A percentile compares a stretch with the other conserved stretches of the same genome.
Evolutionary conservation across 2,113 vertebrate species (phyloP).

Genomic region (Rhabdomys dilectus): DNA sequence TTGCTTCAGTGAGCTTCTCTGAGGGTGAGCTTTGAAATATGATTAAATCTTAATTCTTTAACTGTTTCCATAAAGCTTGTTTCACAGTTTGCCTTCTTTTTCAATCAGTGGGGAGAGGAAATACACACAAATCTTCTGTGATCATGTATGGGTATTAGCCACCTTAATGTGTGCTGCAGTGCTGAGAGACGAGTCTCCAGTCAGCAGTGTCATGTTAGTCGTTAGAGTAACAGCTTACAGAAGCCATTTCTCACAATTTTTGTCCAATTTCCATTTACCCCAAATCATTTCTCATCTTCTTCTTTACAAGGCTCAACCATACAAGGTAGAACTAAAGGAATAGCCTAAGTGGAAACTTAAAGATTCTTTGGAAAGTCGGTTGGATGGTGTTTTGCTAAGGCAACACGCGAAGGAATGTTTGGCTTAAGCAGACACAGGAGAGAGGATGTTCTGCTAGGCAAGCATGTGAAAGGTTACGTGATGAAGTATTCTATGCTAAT

Average conservation of each 20-base stretch:
- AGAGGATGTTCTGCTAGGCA: too few species aligned
- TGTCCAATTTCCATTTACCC: not conserved
- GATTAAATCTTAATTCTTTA: slow-evolving; percentile 80
- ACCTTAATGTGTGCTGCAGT: not conserved
- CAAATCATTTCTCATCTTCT: not conserved
- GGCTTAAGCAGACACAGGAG: too few species aligned
- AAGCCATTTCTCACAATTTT: not conserved
- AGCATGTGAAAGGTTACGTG: too few species aligned
- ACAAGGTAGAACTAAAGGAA: not conserved
- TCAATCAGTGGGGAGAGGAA: slow-evolving; percentile 20
- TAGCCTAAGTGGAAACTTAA: not conserved
- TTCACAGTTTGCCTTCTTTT: slow-evolving; percentile 75
- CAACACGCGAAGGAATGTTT: too few species aligned
- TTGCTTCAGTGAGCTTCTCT: slow-evolving; percentile 79
- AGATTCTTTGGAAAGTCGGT: too few species aligned
- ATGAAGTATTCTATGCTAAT: too few species aligned
- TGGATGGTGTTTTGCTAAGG: too few species aligned
- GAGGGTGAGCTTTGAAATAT: slow-evolving; percentile 82
- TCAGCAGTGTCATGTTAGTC: not conserved
- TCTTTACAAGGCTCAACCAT: not conserved
- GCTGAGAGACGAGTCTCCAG: slow-evolving; percentile 29
- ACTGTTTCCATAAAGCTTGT: slow-evolving; percentile 70
- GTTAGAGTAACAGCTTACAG: not conserved
- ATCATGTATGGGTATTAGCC: slow-evolving; percentile 36
- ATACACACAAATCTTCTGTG: slow-evolving; percentile 20